A percentile compares a stretch with the other conserved stretches of the same genome.
Evolutionary conservation across 1,140 invertebrate species (phyloP).

Genomic region (Eurosta solidaginis): DNA sequence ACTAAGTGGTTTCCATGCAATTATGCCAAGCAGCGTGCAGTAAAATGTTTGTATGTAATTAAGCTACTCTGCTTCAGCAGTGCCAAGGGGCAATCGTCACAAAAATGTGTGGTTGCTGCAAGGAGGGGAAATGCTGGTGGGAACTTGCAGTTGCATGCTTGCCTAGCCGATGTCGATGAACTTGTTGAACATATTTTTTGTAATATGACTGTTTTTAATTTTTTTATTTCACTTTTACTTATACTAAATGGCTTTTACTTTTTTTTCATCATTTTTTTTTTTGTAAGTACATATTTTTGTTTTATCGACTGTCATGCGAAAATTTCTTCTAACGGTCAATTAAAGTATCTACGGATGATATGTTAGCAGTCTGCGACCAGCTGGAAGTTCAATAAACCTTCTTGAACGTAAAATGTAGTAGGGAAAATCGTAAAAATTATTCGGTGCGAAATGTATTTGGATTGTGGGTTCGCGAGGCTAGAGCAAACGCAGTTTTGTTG

Average conservation of each 20-base stretch:
- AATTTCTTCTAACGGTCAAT: not conserved
- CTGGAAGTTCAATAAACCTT: not conserved
- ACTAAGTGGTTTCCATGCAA: conserved; percentile 9
- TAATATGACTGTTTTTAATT: not conserved
- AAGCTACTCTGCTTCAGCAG: not conserved
- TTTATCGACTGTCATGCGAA: not conserved
- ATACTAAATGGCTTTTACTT: no score
- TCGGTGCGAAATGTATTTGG: no score
- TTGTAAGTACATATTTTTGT: not conserved
- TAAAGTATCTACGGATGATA: not conserved
- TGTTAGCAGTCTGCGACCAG: not conserved
- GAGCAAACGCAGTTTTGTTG: no score
- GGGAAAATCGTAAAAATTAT: no score
- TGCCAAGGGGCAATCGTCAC: not conserved
- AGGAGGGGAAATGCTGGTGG: not conserved
- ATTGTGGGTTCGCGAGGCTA: no score
- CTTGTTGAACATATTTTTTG: not conserved
- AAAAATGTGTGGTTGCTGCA: not conserved
- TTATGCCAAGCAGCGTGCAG: conserved; percentile 3
- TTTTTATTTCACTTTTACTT: not conserved
- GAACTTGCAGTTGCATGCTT: not conserved
- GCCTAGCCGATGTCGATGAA: not conserved
- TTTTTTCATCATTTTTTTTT: not conserved
- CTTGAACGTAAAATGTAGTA: no score
- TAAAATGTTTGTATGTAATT: conserved; percentile 4